These are phyloP conservation scores for Agrypnus murinus DNA, from an alignment of 2,888 invertebrate species.

Conservation along the genomic window DNA sequence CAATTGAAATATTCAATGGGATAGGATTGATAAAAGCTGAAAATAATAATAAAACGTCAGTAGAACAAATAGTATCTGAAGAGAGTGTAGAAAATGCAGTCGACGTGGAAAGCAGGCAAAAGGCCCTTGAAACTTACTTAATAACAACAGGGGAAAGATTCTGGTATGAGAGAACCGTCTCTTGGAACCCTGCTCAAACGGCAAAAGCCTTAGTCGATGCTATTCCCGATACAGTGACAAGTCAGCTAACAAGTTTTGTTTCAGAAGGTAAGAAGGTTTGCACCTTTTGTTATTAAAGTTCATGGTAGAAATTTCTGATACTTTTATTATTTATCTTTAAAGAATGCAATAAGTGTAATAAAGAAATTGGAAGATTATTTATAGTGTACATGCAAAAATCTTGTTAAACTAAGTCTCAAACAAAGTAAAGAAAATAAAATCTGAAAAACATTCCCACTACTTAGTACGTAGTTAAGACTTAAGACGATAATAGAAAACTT, in stretches of 20 bases:
- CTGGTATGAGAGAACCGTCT: constrained; percentile 74
- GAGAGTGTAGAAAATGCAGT: constrained; percentile 72
- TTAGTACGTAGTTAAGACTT: too few species aligned
- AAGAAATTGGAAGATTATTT: too few species aligned
- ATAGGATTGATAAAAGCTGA: not conserved
- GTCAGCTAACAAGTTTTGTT: constrained; percentile 26
- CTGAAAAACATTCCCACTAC: too few species aligned
- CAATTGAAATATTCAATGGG: constrained; percentile 18
- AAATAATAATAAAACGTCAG: constrained; percentile 18
- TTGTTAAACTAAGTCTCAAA: too few species aligned
- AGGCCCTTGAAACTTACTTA: constrained; percentile 75
- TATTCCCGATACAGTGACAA: constrained; percentile 24
- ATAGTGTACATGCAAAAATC: too few species aligned
- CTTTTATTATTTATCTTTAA: too few species aligned
- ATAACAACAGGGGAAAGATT: constrained; percentile 74
- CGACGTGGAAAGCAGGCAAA: constrained; percentile 73
- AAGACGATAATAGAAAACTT: too few species aligned
- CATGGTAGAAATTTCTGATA: too few species aligned
- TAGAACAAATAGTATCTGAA: constrained; percentile 61
- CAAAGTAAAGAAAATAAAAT: too few species aligned
- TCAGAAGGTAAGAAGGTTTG: constrained; percentile 27
- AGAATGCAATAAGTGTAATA: too few species aligned
- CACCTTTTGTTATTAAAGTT: not conserved
- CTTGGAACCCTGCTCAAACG: constrained; percentile 72
- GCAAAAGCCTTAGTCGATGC: constrained; percentile 47